Base-by-base conservation (phyloP, 2,888 invertebrate species). In the Spicauda simplicius region DNA sequence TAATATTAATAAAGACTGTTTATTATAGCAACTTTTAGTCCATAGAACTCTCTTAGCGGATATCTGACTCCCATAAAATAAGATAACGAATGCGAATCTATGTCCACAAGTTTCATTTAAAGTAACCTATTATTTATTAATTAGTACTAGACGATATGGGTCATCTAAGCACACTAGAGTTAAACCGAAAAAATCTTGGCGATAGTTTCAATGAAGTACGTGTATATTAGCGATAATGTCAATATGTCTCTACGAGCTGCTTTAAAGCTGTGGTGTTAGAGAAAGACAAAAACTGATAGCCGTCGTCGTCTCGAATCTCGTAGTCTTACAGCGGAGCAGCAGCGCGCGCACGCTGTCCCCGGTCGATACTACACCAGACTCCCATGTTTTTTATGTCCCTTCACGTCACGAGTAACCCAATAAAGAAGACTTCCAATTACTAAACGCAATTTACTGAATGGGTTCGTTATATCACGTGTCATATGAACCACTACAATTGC, bases 301-400 rank as follows among this genome's bases (percentile, higher is more conserved):
- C 77, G 74, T 74, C 73, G 71, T 79, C 77, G 75, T 71, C 74
- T 77, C 75, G 79, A 73, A 76, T 59, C 73, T 77, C 76, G 73
- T 65, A 68, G 72, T 66, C 69, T 66, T 25, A 25, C 25, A 25
- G 25, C 60, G 11, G 58, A 37, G 45, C 66, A 45, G 74, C 76
- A 74, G 77, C 78, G 84, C 91, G 92, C 92, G 92, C 92, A 91
- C 89, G 84, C 80, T 71, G 71, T 57, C 76, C 82, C 85, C 87
- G 92, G 91, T 92, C 92, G 92, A 93, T 92, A 91, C 81, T 77
- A 83, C 85, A 85, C 88, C 90, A 91, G 90, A 90, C 91, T 90
- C 87, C 81, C 82, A 89, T 88, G 86, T 90, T 92, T 91, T 92
- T 92, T 90, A 92, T 90, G 89, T 88, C 88, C 83, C 88, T 87